Conservation (phyloP, 1,140 invertebrate species). For the Orius insidiosus region DNA sequence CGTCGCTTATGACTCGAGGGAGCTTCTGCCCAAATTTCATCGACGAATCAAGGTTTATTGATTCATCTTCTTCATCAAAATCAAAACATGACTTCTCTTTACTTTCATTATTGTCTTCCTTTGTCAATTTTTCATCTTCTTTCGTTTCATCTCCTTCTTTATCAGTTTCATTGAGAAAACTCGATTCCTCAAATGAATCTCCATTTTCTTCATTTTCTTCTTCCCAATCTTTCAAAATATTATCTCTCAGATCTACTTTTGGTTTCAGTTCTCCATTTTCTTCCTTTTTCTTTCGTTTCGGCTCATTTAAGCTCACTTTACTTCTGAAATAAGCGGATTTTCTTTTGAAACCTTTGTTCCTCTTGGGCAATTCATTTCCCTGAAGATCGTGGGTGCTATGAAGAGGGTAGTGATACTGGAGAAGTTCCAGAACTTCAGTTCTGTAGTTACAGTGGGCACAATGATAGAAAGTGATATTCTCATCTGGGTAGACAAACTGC, state of each 20-base stretch:
- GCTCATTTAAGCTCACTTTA: background rate
- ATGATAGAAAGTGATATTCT: too few species aligned
- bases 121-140: conserved; percentile 12
- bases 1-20: conserved; percentile 24
- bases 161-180: conserved; percentile 3
- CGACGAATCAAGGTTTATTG: conserved; percentile 18
- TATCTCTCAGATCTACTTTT: background rate
- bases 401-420: too few species aligned
- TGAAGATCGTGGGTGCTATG: conserved; percentile 4
- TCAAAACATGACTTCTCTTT: too few species aligned
- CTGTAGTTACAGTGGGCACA: too few species aligned
- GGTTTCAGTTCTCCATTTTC: background rate
- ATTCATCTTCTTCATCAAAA: conserved; percentile 15
- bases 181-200: background rate
- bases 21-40: conserved; percentile 31
- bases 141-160: conserved; percentile 15
- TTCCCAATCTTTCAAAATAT: conserved; percentile 9
- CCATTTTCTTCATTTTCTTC: conserved; percentile 4
- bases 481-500: too few species aligned
- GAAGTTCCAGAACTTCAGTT: too few species aligned
- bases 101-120: conserved; percentile 24
- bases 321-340: background rate
- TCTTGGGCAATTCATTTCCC: conserved; percentile 20
- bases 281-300: conserved; percentile 2
- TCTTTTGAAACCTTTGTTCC: conserved; percentile 14